Evolutionary conservation across 2,888 invertebrate species (phyloP).

Genomic region (Hirtodrosophila confusa): DNA sequence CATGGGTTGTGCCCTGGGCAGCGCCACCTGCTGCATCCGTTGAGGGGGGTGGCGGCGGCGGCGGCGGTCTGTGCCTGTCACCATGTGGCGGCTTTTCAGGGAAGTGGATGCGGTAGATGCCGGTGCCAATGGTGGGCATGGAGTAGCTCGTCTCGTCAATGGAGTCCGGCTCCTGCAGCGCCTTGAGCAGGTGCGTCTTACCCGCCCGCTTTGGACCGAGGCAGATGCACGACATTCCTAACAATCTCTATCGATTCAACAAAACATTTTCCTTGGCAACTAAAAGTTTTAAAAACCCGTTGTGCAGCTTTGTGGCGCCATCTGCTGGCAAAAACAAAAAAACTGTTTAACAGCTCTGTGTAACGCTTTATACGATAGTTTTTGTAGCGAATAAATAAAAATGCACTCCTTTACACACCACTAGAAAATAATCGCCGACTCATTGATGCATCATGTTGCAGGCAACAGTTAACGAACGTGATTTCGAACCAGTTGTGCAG

Average conservation of each 20-base stretch:
- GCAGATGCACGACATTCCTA: slow-evolving; percentile 86
- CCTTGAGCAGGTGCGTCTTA: slow-evolving; percentile 91
- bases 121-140: slow-evolving; percentile 92
- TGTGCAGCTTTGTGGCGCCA: slow-evolving; percentile 29
- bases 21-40: slow-evolving; percentile 23
- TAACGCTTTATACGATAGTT: too few relatives aligned
- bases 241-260: slow-evolving; percentile 50
- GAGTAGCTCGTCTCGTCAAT: slow-evolving; percentile 91
- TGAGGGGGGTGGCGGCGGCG: slow-evolving; percentile 29
- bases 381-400: too few relatives aligned
- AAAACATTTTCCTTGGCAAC: slow-evolving; percentile 38
- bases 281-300: slow-evolving; percentile 12
- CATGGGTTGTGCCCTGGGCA: slow-evolving; percentile 1
- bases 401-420: too few relatives aligned
- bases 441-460: too few relatives aligned
- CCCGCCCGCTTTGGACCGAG: slow-evolving; percentile 92
- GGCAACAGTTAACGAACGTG: too few relatives aligned
- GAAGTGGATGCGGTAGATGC: slow-evolving; percentile 88
- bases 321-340: neutral
- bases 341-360: too few relatives aligned
- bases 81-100: slow-evolving; percentile 74
- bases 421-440: too few relatives aligned
- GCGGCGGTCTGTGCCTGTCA: slow-evolving; percentile 45
- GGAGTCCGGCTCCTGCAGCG: slow-evolving; percentile 88
- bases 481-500: too few relatives aligned